Percentiles rank a stretch among this genome's conserved stretches.
Conservation (phyloP, 2,113 vertebrate species). For the Mesembrinibis cayennensis region DNA sequence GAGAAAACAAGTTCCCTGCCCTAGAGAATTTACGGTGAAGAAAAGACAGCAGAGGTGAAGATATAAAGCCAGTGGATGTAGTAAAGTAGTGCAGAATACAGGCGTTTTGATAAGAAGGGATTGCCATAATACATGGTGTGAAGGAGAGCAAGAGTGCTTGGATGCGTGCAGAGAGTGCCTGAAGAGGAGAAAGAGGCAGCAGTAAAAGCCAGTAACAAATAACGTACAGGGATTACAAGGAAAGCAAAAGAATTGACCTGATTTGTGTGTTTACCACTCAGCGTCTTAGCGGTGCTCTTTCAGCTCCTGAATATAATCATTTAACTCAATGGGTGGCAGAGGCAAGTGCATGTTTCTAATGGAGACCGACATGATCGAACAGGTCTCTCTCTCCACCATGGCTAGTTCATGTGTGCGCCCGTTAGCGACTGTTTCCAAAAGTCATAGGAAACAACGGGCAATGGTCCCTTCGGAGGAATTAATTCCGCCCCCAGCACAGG, state of each 20-base stretch:
- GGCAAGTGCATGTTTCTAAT: neutral
- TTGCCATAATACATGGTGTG: neutral
- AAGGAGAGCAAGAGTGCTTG: neutral
- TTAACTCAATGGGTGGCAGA: neutral
- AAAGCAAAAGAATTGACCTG: conserved; percentile 67
- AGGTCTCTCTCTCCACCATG: accelerated
- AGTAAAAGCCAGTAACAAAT: conserved; percentile 28
- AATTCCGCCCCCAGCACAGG: neutral
- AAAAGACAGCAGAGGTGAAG: conserved; percentile 17
- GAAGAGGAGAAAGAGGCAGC: neutral
- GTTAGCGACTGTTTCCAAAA: neutral
- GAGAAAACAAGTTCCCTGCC: conserved; percentile 25
- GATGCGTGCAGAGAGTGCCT: neutral
- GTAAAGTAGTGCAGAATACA: neutral
- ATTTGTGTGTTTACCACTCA: conserved; percentile 68
- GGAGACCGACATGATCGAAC: accelerated
- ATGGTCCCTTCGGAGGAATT: neutral
- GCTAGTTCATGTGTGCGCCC: neutral
- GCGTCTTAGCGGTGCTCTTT: neutral
- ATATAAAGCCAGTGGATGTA: neutral
- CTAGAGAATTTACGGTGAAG: conserved; percentile 1
- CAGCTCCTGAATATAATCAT: neutral
- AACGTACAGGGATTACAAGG: conserved; percentile 56
- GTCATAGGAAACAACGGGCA: neutral
- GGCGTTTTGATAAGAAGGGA: conserved; percentile 28